Base-by-base conservation (phyloP, 2,113 vertebrate species). In the Calyptomena viridis region DNA sequence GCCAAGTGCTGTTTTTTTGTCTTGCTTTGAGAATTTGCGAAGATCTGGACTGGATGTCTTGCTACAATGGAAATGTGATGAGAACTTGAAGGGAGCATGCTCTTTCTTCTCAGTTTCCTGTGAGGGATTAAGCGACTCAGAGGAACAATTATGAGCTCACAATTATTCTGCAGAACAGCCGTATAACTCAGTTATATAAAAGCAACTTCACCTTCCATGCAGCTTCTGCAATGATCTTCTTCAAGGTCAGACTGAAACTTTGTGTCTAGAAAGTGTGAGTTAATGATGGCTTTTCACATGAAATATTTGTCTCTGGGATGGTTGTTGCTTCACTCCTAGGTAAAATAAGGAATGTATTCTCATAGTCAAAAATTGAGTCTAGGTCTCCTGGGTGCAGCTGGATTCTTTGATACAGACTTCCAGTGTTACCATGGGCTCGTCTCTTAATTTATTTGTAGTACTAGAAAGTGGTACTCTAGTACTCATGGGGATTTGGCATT, bases 1-100 rank as follows among this genome's bases (percentile, higher is more conserved):
- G 79, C 86, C 59, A 95, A 78, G 55, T 84, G 20, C 46, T 86
- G 39, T 56, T 81, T 94, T 84, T 89, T 23, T 66, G 47, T 78
- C 11, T 37, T 64, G 42, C 66, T 71, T 90, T 90, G 58, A 46
- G 64, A 60, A 49, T 90, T 91, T 84, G 42, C 42, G 67, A 74
- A 81, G 52, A 66, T 37, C 40, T 79, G 78, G 66, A 53, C 28
- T 59, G 33, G 18, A 12, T 60, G 42, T 90, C 55, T 71, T 92
- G 62, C 72, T 62, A 39, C 83, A 94, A 93, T 90, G 82, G 73
- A 87, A 79, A 82, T 55, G 66, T 42, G 23, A 66, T 67, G 47
- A 71, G n/a, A 86, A 69, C 31, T 79, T 59, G 2, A 25, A 31
- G 89, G 50, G 15, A 75, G 27, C 12, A 6, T 63, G 14, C 10